Evolutionary conservation across 2,797 vertebrate species (phyloP), one percentile per base, ranked within the genome.

Genomic region (Acanthiza pusilla): DNA sequence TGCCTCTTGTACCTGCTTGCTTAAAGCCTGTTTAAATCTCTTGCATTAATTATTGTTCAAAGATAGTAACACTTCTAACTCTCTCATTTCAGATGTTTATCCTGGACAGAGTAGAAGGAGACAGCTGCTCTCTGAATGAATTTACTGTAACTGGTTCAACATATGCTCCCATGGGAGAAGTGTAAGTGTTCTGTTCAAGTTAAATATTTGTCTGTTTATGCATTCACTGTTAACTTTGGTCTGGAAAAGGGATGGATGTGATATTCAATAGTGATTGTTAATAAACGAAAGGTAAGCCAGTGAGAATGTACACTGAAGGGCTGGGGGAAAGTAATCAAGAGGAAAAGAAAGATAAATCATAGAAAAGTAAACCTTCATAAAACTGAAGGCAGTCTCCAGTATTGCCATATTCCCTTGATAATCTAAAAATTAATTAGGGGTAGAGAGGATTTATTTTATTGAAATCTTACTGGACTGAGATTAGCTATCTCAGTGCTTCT

Each of bases 131-230:
- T 86, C 98, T 99, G 96, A 98, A 98, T 23, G 99, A 99, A 96
- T 99, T 99, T 96, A 99, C 98, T 94, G 98, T 99, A 97, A 99
- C 99, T 38, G 99, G 99, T n/a, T 99, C 99, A 47, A 99, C 99
- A 8, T 99, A 99, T 0, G 99, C 99, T 40, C 99, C 99, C 7
- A 98, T 99, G 82, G 99, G 99, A 98, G 99, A 99, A 97, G 98
- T 99, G 99, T 99, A 97, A 99, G 99, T 99, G 95, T 55, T 88
- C 12, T 61, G 54, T 50, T 71, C 53, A 79, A 73, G 63, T 42
- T 53, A 89, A 91, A 73, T 87, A 71, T 80, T 57, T 91, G 62
- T 79, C 70, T 95, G 19, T 65, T 88, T 67, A 23, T 93, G 34
- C 54, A 6, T 18, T 66, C 57, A 42, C 54, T 89, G 0, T 81